Conservation (phyloP, 2,888 invertebrate species). For the Leptinotarsa juncta region DNA sequence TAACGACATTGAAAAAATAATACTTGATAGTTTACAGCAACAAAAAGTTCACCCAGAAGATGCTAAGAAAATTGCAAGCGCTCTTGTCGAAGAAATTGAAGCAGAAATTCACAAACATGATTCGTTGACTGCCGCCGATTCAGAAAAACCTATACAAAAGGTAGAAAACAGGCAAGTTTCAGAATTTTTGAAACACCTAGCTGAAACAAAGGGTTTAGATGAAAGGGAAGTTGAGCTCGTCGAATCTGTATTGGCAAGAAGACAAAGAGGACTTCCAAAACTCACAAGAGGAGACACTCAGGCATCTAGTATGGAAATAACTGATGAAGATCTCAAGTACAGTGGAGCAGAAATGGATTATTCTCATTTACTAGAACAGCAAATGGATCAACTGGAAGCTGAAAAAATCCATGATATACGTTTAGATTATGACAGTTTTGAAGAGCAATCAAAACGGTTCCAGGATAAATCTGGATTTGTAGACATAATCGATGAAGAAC, state of each 20-base stretch:
- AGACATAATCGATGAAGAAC: conserved; percentile 57
- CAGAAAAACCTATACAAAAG: conserved; percentile 35
- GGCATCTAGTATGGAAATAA: conserved; percentile 70
- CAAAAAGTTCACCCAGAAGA: conserved; percentile 67
- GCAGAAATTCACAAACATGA: conserved; percentile 67
- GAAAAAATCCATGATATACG: conserved; percentile 66
- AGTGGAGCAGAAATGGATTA: conserved; percentile 77
- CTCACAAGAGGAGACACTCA: conserved; percentile 66
- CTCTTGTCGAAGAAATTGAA: conserved; percentile 69
- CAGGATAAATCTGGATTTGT: conserved; percentile 54
- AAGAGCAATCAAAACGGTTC: conserved; percentile 50
- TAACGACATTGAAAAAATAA: conserved; percentile 63
- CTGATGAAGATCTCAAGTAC: conserved; percentile 77
- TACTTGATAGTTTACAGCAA: conserved; percentile 63
- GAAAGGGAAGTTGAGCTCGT: conserved; percentile 66
- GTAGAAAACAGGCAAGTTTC: conserved; percentile 61
- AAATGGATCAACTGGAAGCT: conserved; percentile 65
- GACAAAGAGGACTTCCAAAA: conserved; percentile 64
- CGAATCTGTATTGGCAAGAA: conserved; percentile 67
- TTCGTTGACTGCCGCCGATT: conserved; percentile 38
- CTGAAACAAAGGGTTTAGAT: conserved; percentile 66
- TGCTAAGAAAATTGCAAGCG: conserved; percentile 67
- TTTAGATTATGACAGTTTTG: conserved; percentile 53
- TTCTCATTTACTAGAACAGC: conserved; percentile 66
- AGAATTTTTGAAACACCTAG: conserved; percentile 64